Percentiles rank a stretch among this genome's conserved stretches.
These are phyloP conservation scores for Pterostichus niger DNA, from an alignment of 2,888 invertebrate genomes.

Conservation along the genomic window DNA sequence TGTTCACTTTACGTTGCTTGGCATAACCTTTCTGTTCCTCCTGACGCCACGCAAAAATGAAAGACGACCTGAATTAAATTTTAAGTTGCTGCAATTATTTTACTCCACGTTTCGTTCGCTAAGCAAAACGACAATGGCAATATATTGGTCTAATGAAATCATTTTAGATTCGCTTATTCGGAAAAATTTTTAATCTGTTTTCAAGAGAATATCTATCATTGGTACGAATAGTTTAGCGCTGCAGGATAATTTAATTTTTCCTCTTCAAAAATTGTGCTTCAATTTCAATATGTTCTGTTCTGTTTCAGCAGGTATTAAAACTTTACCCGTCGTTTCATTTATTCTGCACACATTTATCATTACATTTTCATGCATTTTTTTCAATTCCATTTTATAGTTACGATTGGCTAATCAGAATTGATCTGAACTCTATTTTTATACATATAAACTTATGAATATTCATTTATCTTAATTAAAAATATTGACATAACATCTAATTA, in stretches of 20 bases:
- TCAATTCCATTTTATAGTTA: no score
- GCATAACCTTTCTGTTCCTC: neutral
- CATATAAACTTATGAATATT: no score
- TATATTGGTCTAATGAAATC: conserved; percentile 55
- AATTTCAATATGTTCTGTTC: neutral
- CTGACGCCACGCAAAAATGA: conserved; percentile 35
- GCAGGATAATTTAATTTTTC: conserved; percentile 10
- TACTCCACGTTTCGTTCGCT: conserved; percentile 9
- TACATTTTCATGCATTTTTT: no score
- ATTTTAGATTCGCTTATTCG: conserved; percentile 55
- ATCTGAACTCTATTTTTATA: no score
- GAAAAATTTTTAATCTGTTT: conserved; percentile 28
- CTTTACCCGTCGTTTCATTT: no score
- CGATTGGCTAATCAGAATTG: no score
- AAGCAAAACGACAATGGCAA: conserved; percentile 16
- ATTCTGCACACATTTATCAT: no score
- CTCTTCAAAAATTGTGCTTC: neutral
- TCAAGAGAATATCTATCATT: conserved; percentile 13
- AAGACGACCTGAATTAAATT: conserved; percentile 53
- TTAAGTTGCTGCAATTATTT: conserved; percentile 50
- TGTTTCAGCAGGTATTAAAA: neutral
- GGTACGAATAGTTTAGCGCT: neutral
- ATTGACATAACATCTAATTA: no score
- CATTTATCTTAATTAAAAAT: no score
- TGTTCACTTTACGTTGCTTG: conserved; percentile 3